These are phyloP conservation scores for Tenthredo amoena DNA, from an alignment of 2,888 invertebrate species.

Conservation along the genomic window DNA sequence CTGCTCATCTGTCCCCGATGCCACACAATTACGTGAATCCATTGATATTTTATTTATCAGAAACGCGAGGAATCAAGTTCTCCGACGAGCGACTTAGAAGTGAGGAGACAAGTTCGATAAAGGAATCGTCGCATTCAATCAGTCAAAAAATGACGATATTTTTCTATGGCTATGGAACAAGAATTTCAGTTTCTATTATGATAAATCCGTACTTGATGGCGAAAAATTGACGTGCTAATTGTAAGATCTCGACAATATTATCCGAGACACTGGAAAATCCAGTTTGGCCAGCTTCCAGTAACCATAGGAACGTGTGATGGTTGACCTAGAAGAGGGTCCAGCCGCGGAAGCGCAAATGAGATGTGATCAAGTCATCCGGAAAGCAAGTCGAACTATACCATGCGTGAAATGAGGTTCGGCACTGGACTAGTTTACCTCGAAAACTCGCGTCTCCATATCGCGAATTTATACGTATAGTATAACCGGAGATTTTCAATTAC, in stretches of 20 bases:
- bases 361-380: conserved; percentile 18
- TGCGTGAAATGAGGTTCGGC: conserved; percentile 22
- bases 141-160: too few species aligned
- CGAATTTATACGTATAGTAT: background rate
- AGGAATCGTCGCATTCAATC: background rate
- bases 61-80: background rate
- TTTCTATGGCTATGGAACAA: background rate
- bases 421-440: background rate
- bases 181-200: background rate
- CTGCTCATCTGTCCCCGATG: background rate
- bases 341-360: conserved; percentile 3
- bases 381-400: background rate
- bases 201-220: background rate
- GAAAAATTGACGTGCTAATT: background rate
- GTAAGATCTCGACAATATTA: background rate
- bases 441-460: background rate
- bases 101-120: background rate
- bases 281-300: background rate
- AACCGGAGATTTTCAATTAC: background rate
- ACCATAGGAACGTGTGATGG: background rate
- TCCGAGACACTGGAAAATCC: background rate
- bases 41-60: conserved; percentile 12
- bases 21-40: conserved; percentile 16
- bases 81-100: background rate
- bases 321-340: background rate